Conservation (phyloP, 1,140 invertebrate species). For the Drosophila ercepeae region DNA sequence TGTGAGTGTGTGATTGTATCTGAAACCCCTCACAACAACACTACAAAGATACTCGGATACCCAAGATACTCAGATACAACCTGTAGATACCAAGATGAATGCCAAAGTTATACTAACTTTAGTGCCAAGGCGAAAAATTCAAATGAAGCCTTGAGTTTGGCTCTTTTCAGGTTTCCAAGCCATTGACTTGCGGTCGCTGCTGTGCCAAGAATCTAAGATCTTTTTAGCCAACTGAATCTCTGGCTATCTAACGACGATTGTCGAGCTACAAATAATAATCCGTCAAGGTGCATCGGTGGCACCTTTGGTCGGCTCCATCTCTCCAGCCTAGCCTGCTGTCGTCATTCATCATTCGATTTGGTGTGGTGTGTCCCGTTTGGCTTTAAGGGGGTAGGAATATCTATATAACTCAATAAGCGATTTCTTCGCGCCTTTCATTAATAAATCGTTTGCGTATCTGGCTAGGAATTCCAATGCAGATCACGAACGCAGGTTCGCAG, state of each 20-base stretch:
- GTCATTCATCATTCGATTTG: slow-evolving; percentile 67
- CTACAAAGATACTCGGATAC: slow-evolving; percentile 26
- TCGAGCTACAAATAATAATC: background rate
- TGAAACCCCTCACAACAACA: background rate
- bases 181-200: slow-evolving; percentile 62
- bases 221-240: slow-evolving; percentile 41
- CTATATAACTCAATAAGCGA: slow-evolving; percentile 54
- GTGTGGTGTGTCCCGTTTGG: slow-evolving; percentile 40
- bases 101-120: slow-evolving; percentile 77
- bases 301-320: slow-evolving; percentile 8
- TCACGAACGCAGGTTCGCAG: slow-evolving; percentile 40
- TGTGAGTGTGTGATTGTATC: slow-evolving; percentile 21
- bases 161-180: slow-evolving; percentile 69
- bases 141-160: slow-evolving; percentile 69
- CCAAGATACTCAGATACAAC: slow-evolving; percentile 25
- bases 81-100: slow-evolving; percentile 67
- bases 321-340: slow-evolving; percentile 36
- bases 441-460: slow-evolving; percentile 68
- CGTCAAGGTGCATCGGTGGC: slow-evolving; percentile 10
- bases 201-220: slow-evolving; percentile 51
- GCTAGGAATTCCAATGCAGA: slow-evolving; percentile 60
- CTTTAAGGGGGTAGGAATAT: slow-evolving; percentile 14
- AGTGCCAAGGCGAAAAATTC: slow-evolving; percentile 78
- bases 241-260: slow-evolving; percentile 1
- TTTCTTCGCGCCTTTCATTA: slow-evolving; percentile 71